Conservation (phyloP, 2,888 invertebrate species). For the Norana najaformis region DNA sequence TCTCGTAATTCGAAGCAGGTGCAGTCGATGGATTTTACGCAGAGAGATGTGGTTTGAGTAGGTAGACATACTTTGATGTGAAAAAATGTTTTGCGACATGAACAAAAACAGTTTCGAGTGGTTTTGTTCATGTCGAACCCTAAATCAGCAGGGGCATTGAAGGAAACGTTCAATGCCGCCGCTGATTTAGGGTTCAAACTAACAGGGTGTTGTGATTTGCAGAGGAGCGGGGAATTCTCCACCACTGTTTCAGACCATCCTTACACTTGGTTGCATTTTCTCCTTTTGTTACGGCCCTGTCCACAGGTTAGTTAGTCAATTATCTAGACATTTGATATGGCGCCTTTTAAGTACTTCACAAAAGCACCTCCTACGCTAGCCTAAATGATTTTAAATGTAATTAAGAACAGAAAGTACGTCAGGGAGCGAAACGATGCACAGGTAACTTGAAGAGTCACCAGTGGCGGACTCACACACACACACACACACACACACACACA, state of each 20-base stretch:
- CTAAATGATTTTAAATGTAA: too few relatives aligned
- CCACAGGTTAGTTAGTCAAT: too few relatives aligned
- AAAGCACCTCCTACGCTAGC: too few relatives aligned
- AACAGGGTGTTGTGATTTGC: background rate
- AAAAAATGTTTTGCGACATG: background rate
- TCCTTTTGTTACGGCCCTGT: background rate
- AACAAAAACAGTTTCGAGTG: background rate
- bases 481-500: too few relatives aligned
- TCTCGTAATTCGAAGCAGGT: background rate
- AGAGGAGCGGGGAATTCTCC: background rate
- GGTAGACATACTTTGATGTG: background rate
- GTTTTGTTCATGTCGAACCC: too few relatives aligned
- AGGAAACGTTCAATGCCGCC: background rate
- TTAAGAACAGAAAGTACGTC: too few relatives aligned
- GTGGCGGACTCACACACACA: too few relatives aligned
- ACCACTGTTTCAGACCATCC: background rate
- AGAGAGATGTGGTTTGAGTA: background rate
- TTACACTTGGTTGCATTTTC: background rate
- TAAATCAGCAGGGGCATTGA: too few relatives aligned
- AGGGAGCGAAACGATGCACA: too few relatives aligned
- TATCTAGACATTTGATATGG: too few relatives aligned
- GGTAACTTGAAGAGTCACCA: too few relatives aligned
- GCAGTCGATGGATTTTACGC: background rate
- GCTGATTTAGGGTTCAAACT: background rate
- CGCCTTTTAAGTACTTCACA: too few relatives aligned